Evolutionary conservation across 2,888 invertebrate species (phyloP), one percentile per base, ranked within the genome.

Genomic region (Andrena trimmerana): DNA sequence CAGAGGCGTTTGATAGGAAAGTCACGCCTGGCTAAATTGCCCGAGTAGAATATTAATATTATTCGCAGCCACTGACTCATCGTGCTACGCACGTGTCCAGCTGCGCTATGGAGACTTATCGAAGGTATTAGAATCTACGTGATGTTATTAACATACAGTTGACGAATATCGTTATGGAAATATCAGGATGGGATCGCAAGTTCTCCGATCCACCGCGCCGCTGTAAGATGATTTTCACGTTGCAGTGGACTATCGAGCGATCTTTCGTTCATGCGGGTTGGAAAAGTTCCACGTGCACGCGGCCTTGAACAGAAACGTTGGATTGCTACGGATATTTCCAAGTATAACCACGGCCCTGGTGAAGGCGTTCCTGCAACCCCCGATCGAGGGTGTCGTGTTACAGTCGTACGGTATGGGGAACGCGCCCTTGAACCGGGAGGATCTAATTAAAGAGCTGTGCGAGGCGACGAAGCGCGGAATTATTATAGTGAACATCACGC

Each of bases 351-450:
- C 96, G 0, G 96, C 97, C 57, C 97, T 98, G 29, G 95, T 97
- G 1, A 95, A 94, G 85, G 96, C 97, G 0, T 97, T 97, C 91
- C 94, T 97, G 52, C 96, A 97, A 86, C 96, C 97, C 1, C 97
- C 98, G 16, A 97, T 97, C 80, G 94, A 96, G 89, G 97, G 99
- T 16, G 96, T 99, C 0, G 97, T 99, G 0, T 94, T 99, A 57
- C 98, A 99, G 94, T 97, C 97, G 0, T 99, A 98, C 90, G 99
- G 99, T 0, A 96, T 97, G 0, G 99, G 99, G 0, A 99, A 99
- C 92, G 96, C 99, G 50, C 99, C 99, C 0, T 96, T 96, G 0
- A 97, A 97, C 91, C 96, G 98, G 8, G 94, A 94, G n/a, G 99
- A 99, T 88, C 94, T 99, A 1, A 94, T 98, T 7, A 95, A 96